These are phyloP conservation scores for Ia io DNA, from an alignment of 2,113 vertebrate genomes.

Conservation along the genomic window DNA sequence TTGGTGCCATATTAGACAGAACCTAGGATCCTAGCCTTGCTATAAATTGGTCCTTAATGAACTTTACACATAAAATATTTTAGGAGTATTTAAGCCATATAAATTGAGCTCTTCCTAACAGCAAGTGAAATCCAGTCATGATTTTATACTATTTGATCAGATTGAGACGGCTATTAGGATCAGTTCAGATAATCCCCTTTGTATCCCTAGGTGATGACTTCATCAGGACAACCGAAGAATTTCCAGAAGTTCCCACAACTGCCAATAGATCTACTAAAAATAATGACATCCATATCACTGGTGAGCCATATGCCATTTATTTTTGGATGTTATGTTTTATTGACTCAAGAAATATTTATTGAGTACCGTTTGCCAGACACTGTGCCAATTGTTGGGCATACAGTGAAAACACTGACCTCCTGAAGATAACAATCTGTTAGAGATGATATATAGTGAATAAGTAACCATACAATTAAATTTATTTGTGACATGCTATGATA, in stretches of 20 bases:
- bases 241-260: constrained; percentile 23
- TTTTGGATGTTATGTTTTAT: background rate
- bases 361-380: background rate
- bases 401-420: background rate
- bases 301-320: constrained; percentile 1
- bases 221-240: background rate
- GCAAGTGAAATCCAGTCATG: background rate
- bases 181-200: background rate
- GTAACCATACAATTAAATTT: background rate
- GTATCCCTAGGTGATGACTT: background rate
- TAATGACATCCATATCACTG: background rate
- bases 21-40: background rate
- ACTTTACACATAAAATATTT: background rate
- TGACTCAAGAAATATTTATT: background rate
- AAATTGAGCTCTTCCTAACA: background rate
- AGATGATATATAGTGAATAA: background rate
- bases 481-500: background rate
- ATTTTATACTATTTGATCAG: background rate
- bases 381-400: background rate
- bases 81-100: background rate
- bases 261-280: constrained; percentile 7
- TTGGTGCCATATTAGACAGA: background rate
- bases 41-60: background rate
- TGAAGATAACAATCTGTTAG: background rate
- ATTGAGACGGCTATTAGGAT: background rate